Evolutionary conservation across 23 tunicate genomes (phyloP), one percentile per base, ranked within the genome.

Genomic region (Aplidium turbinatum): DNA sequence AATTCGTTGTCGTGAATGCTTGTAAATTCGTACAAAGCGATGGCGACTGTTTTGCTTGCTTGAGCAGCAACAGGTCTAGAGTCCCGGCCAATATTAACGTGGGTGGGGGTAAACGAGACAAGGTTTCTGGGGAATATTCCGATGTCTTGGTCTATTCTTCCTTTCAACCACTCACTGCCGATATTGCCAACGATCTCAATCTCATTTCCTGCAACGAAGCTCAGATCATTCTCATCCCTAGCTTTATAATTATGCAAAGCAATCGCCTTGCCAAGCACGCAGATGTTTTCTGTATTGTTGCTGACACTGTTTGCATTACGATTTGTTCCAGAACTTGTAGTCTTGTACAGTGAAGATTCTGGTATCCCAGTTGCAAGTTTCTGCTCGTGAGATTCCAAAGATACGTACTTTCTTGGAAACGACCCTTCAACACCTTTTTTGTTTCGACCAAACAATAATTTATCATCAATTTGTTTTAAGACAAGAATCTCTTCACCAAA

Each of bases 371-470:
- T n/a, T n/a, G n/a, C n/a, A n/a, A n/a, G n/a, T n/a, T n/a, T n/a
- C n/a, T n/a, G n/a, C n/a, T n/a, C n/a, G n/a, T n/a, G n/a, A n/a
- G n/a, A n/a, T n/a, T n/a, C n/a, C n/a, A n/a, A n/a, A n/a, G n/a
- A n/a, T n/a, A 83, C 81, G 35, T 28, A 83, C n/a, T 38, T 46
- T 52, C 42, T 57, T 3, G 89, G 89, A 53, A 83, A 74, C 1
- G 89, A 13, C 1, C 89, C 89, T 54, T 83, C 89, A 31, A 74
- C 81, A 0, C 89, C 89, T 2, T 64, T 68, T 25, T 64, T 81
- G 62, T 75, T 83, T 38, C 89, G 64, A 24, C 89, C 89, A 35
- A 83, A 83, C 39, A 75, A 33, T 27, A 75, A 33, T 18, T 63
- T 40, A 4, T 53, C 89, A 53, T 75, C 76, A 16, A 83, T 53